Base-by-base conservation (phyloP, 2,797 vertebrate species). In the Halcyon leucocephala region DNA sequence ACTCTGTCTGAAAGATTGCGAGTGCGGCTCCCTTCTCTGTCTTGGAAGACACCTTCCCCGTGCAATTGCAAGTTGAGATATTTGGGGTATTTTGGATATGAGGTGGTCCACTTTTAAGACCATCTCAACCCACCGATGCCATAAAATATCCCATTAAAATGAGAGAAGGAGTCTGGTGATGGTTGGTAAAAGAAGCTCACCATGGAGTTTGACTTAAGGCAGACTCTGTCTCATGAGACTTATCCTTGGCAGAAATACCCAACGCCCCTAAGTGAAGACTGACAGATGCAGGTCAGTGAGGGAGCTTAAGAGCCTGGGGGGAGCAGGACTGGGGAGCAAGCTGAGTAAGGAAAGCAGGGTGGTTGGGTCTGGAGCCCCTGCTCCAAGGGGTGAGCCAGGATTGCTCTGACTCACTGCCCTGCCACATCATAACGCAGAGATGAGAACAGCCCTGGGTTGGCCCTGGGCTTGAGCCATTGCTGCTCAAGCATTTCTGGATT, bases 401-500 rank as follows among this genome's bases (percentile, higher is more conserved):
- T 35, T 79, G 41, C 83, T 96, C 26, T 96, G 95, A 97, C 92
- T 96, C 96, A 96, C 66, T 70, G 93, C 48, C 24, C 89, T 90
- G 93, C 92, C 83, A 77, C 92, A 90, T 72, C 88, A 62, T 60
- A 91, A 82, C 7, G 1, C 73, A 66, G 83, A 31, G 92, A 86
- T 94, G 95, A 88, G 95, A 95, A 49, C 93, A 96, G 86, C 93
- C 88, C 82, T 86, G 92, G 83, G 58, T 96, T 96, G 90, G 95
- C 96, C 95, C 92, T 93, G 90, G 95, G 95, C 90, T 87, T 0
- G 2, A 96, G 92, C 95, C 90, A 94, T 80, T 97, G 96, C 95
- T 96, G 92, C 96, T 96, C 95, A 93, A 95, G 96, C 95, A 96
- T 97, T 97, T 97, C 94, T 97, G 95, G 95, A 92, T 96, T 97